Evolutionary conservation across 2,113 vertebrate species (phyloP).

Genomic region (Pteruthius melanotis): DNA sequence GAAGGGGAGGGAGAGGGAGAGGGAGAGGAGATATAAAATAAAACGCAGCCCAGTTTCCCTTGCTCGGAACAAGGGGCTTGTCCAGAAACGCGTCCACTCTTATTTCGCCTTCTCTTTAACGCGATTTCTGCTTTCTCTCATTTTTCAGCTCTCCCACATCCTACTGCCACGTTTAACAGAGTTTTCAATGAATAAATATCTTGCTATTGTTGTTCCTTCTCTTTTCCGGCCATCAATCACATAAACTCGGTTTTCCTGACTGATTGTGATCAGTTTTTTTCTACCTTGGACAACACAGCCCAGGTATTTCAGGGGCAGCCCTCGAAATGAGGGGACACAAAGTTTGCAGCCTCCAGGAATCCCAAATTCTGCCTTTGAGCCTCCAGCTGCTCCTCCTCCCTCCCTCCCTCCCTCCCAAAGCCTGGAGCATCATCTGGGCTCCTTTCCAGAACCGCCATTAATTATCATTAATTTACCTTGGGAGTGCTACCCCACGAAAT

Average conservation of each 20-base stretch:
- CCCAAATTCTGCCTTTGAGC: background rate
- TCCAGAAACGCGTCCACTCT: fast-evolving
- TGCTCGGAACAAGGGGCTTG: fast-evolving
- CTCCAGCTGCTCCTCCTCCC: background rate
- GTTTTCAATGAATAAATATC: fast-evolving
- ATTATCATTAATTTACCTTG: background rate
- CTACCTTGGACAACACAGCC: fast-evolving
- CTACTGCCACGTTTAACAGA: fast-evolving
- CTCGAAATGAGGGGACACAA: fast-evolving
- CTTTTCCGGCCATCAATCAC: fast-evolving
- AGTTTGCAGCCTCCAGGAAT: background rate
- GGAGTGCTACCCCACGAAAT: fast-evolving
- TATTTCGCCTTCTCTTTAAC: fast-evolving
- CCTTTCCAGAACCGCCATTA: background rate
- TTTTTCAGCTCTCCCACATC: fast-evolving
- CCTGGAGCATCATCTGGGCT: background rate
- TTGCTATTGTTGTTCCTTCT: fast-evolving
- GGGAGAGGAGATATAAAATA: background rate
- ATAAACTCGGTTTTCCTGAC: fast-evolving
- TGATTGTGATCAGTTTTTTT: fast-evolving
- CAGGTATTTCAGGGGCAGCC: fast-evolving
- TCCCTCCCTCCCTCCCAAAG: background rate
- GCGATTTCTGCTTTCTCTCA: fast-evolving
- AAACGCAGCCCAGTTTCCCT: fast-evolving
- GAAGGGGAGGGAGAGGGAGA: background rate